Percentiles rank a stretch among this genome's conserved stretches.
phyloP scores from a whole-genome alignment of 2,888 invertebrate species.

The Tigriopus californicus region DNA sequence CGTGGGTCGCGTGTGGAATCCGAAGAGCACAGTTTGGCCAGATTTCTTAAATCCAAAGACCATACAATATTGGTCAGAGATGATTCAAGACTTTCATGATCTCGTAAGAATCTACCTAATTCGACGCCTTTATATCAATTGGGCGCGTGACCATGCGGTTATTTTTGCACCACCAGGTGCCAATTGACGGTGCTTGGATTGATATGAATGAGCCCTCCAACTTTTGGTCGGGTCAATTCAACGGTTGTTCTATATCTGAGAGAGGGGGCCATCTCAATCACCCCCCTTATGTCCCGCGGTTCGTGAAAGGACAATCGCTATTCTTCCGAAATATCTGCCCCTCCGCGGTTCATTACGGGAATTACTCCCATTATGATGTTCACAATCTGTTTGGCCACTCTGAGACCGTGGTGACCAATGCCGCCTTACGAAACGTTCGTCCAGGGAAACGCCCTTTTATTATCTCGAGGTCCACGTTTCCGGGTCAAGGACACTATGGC shows the following conservation, averaged over 20 bases:
- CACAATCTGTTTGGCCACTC: conserved; percentile 24
- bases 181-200: conserved; percentile 68
- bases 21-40: conserved; percentile 19
- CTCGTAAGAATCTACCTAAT: conserved; percentile 11
- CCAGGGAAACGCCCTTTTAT: conserved; percentile 23
- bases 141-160: no score
- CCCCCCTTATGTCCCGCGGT: conserved; percentile 24
- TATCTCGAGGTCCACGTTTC: conserved; percentile 20
- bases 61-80: conserved; percentile 27
- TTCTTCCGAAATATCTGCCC: conserved; percentile 47
- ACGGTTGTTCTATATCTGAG: conserved; percentile 24
- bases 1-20: conserved; percentile 18
- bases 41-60: conserved; percentile 21
- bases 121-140: no score
- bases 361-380: conserved; percentile 27
- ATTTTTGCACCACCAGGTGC: conserved; percentile 31
- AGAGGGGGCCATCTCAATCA: conserved; percentile 23
- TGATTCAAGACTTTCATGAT: conserved; percentile 43
- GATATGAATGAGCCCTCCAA: conserved; percentile 82
- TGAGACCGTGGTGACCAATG: conserved; percentile 21
- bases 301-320: conserved; percentile 10
- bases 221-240: conserved; percentile 44
- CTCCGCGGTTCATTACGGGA: conserved; percentile 48
- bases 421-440: not conserved
- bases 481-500: conserved; percentile 33